phyloP scores from a whole-genome alignment of 1,140 invertebrate genomes.

The Portunus trituberculatus region DNA sequence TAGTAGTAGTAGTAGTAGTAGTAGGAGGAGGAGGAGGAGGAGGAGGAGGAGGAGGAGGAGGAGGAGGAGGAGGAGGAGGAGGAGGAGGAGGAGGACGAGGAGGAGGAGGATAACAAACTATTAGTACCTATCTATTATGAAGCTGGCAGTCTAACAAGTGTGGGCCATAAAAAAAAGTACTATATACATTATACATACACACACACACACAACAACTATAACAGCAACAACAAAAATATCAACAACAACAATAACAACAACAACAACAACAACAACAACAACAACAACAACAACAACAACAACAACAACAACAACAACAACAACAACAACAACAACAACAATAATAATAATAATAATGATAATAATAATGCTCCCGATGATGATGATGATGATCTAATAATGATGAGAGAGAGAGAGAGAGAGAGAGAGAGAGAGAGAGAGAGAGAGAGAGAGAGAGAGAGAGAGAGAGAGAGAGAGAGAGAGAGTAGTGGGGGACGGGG shows the following conservation, averaged over 20 bases:
- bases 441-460: background rate
- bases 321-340: background rate
- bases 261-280: background rate
- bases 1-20: background rate
- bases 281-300: background rate
- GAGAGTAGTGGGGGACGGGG: background rate
- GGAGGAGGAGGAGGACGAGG: background rate
- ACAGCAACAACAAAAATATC: background rate
- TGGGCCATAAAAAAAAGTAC: no score
- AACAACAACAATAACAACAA: background rate
- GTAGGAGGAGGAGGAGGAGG: background rate
- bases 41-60: background rate
- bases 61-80: background rate
- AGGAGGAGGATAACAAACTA: background rate
- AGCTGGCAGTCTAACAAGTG: no score
- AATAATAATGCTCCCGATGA: background rate
- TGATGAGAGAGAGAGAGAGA: background rate
- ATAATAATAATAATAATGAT: background rate
- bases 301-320: background rate
- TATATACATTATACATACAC: no score
- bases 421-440: background rate
- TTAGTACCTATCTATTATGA: no score
- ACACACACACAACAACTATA: no score
- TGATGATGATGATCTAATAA: slow-evolving; percentile 36
- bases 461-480: no score